A percentile compares a stretch with the other conserved stretches of the same genome.
Conservation (phyloP, 2,113 vertebrate species). For the Pedetes capensis region DNA sequence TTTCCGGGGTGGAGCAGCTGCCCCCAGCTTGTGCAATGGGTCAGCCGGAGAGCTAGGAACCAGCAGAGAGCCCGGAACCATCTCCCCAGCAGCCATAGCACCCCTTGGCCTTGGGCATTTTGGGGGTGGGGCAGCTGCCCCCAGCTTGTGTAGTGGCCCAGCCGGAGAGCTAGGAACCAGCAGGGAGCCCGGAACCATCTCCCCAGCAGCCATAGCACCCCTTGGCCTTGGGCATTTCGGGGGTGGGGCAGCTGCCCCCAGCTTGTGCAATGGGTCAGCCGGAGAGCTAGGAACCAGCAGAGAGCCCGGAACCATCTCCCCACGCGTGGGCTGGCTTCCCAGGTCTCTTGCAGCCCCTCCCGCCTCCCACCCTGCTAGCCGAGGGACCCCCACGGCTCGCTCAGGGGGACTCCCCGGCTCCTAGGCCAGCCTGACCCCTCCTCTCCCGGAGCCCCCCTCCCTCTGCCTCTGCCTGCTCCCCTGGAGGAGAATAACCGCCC, state of each 20-base stretch:
- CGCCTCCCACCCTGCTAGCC: background rate
- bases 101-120: background rate
- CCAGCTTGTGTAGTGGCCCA: background rate
- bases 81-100: too few relatives aligned
- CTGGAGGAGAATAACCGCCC: conserved; percentile 75
- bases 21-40: too few relatives aligned
- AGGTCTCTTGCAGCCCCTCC: fast-evolving
- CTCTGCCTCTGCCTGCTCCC: conserved; percentile 55
- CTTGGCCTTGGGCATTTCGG: background rate
- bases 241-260: background rate
- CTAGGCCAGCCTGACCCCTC: conserved; percentile 19
- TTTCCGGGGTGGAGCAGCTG: too few relatives aligned
- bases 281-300: conserved; percentile 5
- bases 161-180: conserved; percentile 20
- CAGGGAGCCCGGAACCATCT: background rate
- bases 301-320: background rate
- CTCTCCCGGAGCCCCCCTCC: background rate
- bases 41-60: too few relatives aligned
- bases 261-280: background rate
- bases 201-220: background rate
- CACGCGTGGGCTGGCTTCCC: background rate
- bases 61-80: too few relatives aligned
- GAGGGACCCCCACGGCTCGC: background rate
- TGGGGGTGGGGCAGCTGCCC: background rate
- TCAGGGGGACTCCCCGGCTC: too few relatives aligned